phyloP scores from a whole-genome alignment of 2,113 vertebrate genomes.

The Vulpes vulpes region DNA sequence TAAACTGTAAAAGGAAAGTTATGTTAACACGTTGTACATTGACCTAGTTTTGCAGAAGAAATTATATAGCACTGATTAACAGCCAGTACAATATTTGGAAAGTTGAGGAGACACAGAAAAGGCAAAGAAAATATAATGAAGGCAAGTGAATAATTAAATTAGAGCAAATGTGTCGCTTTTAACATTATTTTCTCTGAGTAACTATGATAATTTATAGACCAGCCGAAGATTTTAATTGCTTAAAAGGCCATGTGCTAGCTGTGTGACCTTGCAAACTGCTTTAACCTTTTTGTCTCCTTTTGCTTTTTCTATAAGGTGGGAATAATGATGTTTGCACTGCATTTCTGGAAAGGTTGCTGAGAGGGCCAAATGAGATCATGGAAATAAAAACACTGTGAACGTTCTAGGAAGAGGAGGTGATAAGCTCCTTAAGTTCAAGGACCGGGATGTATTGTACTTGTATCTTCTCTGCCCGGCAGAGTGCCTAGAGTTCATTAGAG shows the following conservation, averaged over 20 bases:
- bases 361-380: constrained; percentile 51
- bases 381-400: constrained; percentile 53
- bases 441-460: neutral
- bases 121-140: constrained; percentile 71
- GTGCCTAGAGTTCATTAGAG: neutral
- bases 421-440: neutral
- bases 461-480: neutral
- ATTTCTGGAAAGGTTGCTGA: constrained; percentile 63
- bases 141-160: constrained; percentile 78
- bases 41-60: constrained; percentile 80
- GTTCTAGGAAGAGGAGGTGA: neutral
- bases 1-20: constrained; percentile 72
- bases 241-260: constrained; percentile 47
- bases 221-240: constrained; percentile 69
- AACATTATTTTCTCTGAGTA: constrained; percentile 54
- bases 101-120: constrained; percentile 68
- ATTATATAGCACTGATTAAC: constrained; percentile 80
- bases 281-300: constrained; percentile 44
- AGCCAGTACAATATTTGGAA: constrained; percentile 79
- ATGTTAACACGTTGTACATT: constrained; percentile 73
- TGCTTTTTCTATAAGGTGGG: constrained; percentile 36
- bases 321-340: constrained; percentile 61
- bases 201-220: constrained; percentile 33
- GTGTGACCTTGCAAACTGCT: constrained; percentile 51
- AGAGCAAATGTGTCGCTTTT: constrained; percentile 67